Evolutionary conservation across 2,797 vertebrate species (phyloP), one percentile per base, ranked within the genome.

Genomic region (Aldrovandia affinis): DNA sequence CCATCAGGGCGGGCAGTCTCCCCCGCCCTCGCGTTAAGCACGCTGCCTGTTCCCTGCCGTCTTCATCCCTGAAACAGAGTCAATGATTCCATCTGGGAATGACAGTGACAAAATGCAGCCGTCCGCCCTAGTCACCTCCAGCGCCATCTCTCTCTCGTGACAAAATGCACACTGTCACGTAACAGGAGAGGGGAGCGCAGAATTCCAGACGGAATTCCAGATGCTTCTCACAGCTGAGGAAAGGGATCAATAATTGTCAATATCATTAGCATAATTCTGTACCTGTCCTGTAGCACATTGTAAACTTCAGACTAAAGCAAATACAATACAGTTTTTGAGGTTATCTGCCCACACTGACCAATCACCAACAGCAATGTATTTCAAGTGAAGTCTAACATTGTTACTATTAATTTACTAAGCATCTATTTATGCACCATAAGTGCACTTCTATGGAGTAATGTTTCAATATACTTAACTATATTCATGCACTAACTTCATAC

Each of bases 11-110:
- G 33, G 65, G 7, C 65, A 1, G 8, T 36, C 4, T 12, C 33
- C 33, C 18, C 65, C 14, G 30, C 33, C 33, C 30, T 12, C 30
- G 3, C 4, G 7, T 18, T 4, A 3, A 14, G 33, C 33, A 33
- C 39, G 30, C 65, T 20, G 61, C 61, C 61, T 30, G n/a, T 28
- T 28, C 57, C 55, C 39, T 75, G 81, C 30, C 22, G 86, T 88
- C 84, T 80, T 89, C 86, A 81, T 87, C 75, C 68, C 75, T 50
- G 63, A 36, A 77, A 39, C n/a, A 22, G 86, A 93, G 87, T 93
- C 93, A 94, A 95, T 93, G 88, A 92, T 93, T 95, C 93, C 95
- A 92, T 95, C 96, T 95, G 86, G 89, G 90, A 88, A 86, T 94
- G 96, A 96, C 89, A 91, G 50, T 92, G 92, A 95, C 93, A 92